These are phyloP conservation scores for Melanotaenia maccullochi DNA, from an alignment of 2,797 vertebrate genomes.

Conservation along the genomic window DNA sequence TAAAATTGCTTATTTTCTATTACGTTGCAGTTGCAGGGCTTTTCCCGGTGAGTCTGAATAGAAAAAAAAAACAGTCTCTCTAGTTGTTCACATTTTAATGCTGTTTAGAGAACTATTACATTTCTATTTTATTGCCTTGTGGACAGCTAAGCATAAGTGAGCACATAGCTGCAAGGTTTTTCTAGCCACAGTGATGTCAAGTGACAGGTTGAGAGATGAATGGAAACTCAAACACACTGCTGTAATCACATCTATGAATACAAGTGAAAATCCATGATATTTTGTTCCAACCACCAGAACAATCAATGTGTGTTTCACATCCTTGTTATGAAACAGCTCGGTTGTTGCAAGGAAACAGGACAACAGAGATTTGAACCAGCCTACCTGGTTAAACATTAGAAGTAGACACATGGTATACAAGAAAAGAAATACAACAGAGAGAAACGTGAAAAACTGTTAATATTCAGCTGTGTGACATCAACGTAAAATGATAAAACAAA, in stretches of 20 bases:
- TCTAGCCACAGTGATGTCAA: slow-evolving; percentile 16
- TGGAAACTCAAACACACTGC: slow-evolving; percentile 50
- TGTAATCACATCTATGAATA: slow-evolving; percentile 68
- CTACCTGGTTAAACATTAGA: slow-evolving; percentile 40
- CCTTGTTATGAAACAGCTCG: slow-evolving; percentile 27
- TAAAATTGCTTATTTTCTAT: neutral
- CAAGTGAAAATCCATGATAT: slow-evolving; percentile 76
- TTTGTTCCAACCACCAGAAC: slow-evolving; percentile 50
- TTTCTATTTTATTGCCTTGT: neutral
- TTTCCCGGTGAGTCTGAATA: neutral
- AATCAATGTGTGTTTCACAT: slow-evolving; percentile 61
- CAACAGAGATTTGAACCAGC: slow-evolving; percentile 19
- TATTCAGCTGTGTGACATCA: slow-evolving; percentile 2
- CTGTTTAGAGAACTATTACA: neutral
- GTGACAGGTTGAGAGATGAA: slow-evolving; percentile 55
- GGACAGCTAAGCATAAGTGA: neutral
- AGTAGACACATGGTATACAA: slow-evolving; percentile 36
- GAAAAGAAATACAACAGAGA: slow-evolving; percentile 29
- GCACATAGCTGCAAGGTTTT: neutral
- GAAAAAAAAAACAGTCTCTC: neutral
- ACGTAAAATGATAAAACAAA: slow-evolving; percentile 27
- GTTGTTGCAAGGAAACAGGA: slow-evolving; percentile 41
- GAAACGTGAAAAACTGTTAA: neutral
- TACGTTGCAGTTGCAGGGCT: slow-evolving; percentile 1
- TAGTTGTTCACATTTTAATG: neutral